These are phyloP conservation scores for Caenorhabditis elegans DNA, from an alignment of 1,140 invertebrate genomes.

Conservation along the genomic window DNA sequence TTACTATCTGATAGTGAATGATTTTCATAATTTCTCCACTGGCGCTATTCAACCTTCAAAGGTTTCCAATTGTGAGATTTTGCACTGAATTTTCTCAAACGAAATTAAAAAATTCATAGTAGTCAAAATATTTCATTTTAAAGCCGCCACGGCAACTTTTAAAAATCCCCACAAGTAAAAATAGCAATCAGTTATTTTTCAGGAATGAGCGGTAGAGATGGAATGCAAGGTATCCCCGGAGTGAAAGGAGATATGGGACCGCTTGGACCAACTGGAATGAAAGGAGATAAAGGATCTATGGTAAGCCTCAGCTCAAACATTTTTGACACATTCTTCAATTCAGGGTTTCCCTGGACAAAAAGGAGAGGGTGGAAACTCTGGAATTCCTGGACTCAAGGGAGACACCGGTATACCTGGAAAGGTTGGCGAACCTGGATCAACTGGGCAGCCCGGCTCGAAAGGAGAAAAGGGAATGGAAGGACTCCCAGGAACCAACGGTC, in stretches of 20 bases:
- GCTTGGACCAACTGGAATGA: slow-evolving; percentile 48
- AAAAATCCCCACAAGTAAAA: too few relatives aligned
- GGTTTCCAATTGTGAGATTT: too few relatives aligned
- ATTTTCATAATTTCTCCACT: too few relatives aligned
- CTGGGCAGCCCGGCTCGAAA: slow-evolving; percentile 43
- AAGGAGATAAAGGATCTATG: slow-evolving; percentile 46
- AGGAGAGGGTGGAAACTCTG: slow-evolving; percentile 44
- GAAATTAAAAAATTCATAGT: too few relatives aligned
- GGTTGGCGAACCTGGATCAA: slow-evolving; percentile 47
- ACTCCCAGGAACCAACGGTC: slow-evolving; percentile 45
- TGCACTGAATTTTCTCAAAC: too few relatives aligned
- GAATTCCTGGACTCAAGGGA: slow-evolving; percentile 49
- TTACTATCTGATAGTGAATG: too few relatives aligned
- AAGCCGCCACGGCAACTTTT: too few relatives aligned
- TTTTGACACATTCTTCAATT: slow-evolving; percentile 20
- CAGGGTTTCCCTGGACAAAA: slow-evolving; percentile 51
- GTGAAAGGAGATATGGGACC: slow-evolving; percentile 49
- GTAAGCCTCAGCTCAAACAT: neutral
- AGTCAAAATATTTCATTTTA: too few relatives aligned
- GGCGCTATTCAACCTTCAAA: too few relatives aligned
- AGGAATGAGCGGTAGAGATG: slow-evolving; percentile 47
- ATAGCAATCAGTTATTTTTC: too few relatives aligned
- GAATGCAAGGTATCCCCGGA: slow-evolving; percentile 46
- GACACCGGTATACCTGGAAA: slow-evolving; percentile 51
- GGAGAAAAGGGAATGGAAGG: slow-evolving; percentile 50